Percentiles rank a stretch among this genome's conserved stretches.
phyloP scores from a whole-genome alignment of 92 coral and sea anemone genomes.

The Epizoanthus illoricatus region DNA sequence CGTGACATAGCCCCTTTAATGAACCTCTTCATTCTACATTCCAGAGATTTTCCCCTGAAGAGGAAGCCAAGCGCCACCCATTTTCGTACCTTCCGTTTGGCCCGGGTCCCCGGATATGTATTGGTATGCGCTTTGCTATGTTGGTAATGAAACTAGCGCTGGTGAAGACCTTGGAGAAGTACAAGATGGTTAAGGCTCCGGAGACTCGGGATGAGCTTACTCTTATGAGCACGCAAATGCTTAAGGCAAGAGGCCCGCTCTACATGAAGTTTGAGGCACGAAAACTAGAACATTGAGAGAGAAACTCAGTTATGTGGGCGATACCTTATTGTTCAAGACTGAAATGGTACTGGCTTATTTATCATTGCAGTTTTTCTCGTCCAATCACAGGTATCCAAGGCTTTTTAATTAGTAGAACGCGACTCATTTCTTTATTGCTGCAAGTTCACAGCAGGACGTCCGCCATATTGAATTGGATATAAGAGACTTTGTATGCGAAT shows the following conservation, averaged over 20 bases:
- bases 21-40: not conserved
- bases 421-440: no score
- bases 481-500: no score
- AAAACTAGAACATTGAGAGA: no score
- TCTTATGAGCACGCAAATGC: conserved; percentile 12
- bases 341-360: no score
- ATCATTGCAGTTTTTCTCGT: no score
- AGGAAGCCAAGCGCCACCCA: conserved; percentile 37
- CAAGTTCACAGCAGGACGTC: no score
- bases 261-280: conserved; percentile 6
- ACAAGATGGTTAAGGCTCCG: not conserved
- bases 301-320: no score
- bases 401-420: no score
- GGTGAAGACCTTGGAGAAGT: conserved; percentile 25
- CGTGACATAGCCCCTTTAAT: no score
- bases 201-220: conserved; percentile 21
- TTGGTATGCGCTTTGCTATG: conserved; percentile 49
- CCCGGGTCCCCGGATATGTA: conserved; percentile 48
- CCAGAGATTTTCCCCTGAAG: conserved; percentile 35
- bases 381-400: no score
- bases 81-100: conserved; percentile 39
- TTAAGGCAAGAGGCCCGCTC: not conserved
- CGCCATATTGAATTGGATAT: no score
- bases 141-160: conserved; percentile 38
- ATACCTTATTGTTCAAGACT: no score